These are phyloP conservation scores for Dexiosoma caninum DNA, from an alignment of 2,888 invertebrate species.

Conservation along the genomic window DNA sequence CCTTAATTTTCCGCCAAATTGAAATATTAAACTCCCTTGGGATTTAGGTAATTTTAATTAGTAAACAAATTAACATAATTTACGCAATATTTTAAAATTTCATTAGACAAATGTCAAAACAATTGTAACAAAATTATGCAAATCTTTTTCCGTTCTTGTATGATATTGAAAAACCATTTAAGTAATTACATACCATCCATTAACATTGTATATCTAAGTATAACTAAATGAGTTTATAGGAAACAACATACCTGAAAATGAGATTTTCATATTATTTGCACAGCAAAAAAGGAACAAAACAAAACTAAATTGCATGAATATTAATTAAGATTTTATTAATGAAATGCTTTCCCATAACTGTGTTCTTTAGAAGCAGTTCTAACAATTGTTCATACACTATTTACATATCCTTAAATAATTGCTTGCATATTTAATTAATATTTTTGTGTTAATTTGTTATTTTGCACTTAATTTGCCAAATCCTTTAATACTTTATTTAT, in stretches of 20 bases:
- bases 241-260: slow-evolving; percentile 32
- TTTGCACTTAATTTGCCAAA: slow-evolving; percentile 56
- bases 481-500: slow-evolving; percentile 17
- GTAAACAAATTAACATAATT: slow-evolving; percentile 39
- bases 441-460: slow-evolving; percentile 48
- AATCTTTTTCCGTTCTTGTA: not conserved
- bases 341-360: slow-evolving; percentile 1
- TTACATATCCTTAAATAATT: not conserved
- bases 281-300: slow-evolving; percentile 7
- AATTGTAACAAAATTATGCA: slow-evolving; percentile 29
- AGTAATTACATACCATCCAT: not conserved
- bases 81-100: not conserved
- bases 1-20: not conserved
- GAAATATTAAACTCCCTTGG: not conserved
- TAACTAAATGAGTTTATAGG: not conserved
- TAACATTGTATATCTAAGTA: not conserved
- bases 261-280: not conserved
- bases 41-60: not conserved
- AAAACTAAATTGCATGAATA: slow-evolving; percentile 53
- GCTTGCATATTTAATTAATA: slow-evolving; percentile 53
- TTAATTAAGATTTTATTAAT: slow-evolving; percentile 34
- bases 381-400: no score
- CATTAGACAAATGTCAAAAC: slow-evolving; percentile 27
- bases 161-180: slow-evolving; percentile 17
- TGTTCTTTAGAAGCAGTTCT: not conserved